phyloP scores from a whole-genome alignment of 2,797 vertebrate species.

The Intellagama lesueurii region DNA sequence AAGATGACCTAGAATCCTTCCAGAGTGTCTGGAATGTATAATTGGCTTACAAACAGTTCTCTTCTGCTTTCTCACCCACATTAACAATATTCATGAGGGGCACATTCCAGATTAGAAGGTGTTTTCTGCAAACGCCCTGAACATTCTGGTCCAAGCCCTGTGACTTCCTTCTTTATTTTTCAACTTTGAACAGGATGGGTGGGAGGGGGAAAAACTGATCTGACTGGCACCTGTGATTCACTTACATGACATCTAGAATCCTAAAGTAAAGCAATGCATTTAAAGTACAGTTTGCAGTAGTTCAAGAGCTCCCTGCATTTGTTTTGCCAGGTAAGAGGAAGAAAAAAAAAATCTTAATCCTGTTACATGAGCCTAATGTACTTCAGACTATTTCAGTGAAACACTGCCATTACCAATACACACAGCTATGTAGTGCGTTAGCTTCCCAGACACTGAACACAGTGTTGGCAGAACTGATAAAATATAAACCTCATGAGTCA shows the following conservation, averaged over 20 bases:
- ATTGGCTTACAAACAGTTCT: neutral
- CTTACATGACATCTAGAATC: constrained; percentile 60
- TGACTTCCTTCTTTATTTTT: neutral
- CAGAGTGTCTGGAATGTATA: constrained; percentile 2
- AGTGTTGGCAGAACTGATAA: constrained; percentile 69
- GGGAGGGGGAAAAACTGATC: neutral
- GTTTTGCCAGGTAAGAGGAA: constrained; percentile 55
- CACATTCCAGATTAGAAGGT: constrained; percentile 7
- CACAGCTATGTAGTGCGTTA: constrained; percentile 75
- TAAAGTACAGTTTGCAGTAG: constrained; percentile 43
- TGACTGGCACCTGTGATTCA: constrained; percentile 7
- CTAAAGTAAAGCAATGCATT: constrained; percentile 46
- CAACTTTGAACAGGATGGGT: neutral
- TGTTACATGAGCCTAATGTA: constrained; percentile 65
- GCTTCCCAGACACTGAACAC: constrained; percentile 77
- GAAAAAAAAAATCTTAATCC: constrained; percentile 60
- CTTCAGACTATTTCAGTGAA: constrained; percentile 69
- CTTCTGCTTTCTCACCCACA: neutral
- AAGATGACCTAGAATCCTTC: neutral
- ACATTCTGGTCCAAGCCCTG: too few relatives aligned
- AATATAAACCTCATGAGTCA: constrained; percentile 72
- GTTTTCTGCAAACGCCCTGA: neutral
- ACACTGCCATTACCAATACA: constrained; percentile 68
- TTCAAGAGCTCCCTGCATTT: constrained; percentile 53
- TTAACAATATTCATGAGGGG: neutral